Conservation (phyloP, 2,113 vertebrate genomes). For the Tragelaphus imberbis region DNA sequence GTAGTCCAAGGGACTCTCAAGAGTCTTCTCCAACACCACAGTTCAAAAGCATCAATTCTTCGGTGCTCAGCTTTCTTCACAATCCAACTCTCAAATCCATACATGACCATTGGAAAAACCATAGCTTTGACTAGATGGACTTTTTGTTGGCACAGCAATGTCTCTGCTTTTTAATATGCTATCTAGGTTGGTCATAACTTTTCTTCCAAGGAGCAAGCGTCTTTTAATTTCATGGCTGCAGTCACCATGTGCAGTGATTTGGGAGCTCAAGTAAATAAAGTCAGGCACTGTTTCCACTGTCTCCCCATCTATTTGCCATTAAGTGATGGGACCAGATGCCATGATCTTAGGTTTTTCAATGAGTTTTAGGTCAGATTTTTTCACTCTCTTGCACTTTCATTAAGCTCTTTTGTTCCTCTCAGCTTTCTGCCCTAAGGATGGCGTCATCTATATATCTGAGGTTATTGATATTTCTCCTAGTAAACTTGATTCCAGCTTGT, state of each 20-base stretch:
- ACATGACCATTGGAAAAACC: background rate
- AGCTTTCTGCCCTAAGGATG: background rate
- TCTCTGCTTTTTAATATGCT: background rate
- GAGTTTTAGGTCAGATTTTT: background rate
- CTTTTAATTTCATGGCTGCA: background rate
- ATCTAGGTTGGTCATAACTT: background rate
- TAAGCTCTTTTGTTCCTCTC: background rate
- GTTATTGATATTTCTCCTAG: background rate
- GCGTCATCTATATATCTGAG: background rate
- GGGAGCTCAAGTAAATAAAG: background rate
- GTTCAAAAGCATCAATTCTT: background rate
- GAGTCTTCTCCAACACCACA: background rate
- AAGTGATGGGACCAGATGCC: background rate
- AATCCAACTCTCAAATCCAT: background rate
- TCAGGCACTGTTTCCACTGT: background rate
- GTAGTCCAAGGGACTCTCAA: background rate
- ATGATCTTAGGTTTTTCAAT: background rate
- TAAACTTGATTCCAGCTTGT: background rate
- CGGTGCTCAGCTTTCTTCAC: background rate
- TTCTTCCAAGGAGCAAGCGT: background rate
- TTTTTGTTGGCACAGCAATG: background rate
- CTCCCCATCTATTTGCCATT: background rate
- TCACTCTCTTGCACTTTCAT: background rate
- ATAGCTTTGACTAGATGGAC: background rate
- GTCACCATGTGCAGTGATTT: background rate